Evolutionary conservation across 2,113 vertebrate genomes (phyloP).

Genomic region (Azemiops feae): DNA sequence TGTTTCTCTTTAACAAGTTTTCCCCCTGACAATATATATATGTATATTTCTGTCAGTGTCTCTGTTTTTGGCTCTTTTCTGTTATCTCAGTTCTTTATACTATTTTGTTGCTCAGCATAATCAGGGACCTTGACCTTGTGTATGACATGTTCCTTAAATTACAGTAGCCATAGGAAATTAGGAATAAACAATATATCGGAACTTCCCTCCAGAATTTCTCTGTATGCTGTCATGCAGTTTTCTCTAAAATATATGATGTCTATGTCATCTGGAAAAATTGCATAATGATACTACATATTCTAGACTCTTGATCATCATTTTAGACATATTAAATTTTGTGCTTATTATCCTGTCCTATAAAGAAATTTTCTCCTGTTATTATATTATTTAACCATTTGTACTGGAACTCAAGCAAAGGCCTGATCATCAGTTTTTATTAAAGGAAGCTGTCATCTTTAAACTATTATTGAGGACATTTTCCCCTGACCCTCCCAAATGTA

Average conservation of each 20-base stretch:
- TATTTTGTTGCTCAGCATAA: background rate
- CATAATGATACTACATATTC: background rate
- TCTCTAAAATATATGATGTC: background rate
- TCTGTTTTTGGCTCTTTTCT: background rate
- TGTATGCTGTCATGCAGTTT: background rate
- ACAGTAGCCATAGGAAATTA: background rate
- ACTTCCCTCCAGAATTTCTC: background rate
- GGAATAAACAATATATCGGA: background rate
- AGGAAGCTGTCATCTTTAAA: conserved; percentile 10
- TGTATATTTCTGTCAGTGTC: background rate
- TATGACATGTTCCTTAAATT: background rate
- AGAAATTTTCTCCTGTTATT: background rate
- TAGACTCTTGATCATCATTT: background rate
- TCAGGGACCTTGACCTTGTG: background rate
- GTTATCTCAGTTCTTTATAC: background rate
- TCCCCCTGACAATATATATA: background rate
- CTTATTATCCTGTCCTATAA: background rate
- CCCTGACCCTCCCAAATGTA: background rate
- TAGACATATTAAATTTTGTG: background rate
- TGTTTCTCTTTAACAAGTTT: too few species aligned
- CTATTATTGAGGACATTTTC: background rate
- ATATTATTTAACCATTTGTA: background rate
- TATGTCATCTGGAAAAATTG: background rate
- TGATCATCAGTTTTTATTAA: conserved; percentile 26
- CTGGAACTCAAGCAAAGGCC: conserved; percentile 1